Percentiles rank a stretch among this genome's conserved stretches.
Conservation (phyloP, 2,888 invertebrate genomes). For the Stegana nigrithorax region DNA sequence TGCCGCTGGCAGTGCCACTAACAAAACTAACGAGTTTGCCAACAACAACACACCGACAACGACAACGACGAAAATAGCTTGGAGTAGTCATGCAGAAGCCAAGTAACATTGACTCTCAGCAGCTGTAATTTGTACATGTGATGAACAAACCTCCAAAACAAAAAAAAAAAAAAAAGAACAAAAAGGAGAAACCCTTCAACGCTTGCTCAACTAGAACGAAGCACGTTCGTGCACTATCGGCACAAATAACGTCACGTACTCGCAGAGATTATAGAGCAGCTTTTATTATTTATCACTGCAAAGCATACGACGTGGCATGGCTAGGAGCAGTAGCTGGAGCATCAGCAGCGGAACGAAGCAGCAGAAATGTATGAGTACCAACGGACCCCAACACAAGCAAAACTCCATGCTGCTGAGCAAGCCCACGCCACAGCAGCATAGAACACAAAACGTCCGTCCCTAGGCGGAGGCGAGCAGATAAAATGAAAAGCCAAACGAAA, state of each 20-base stretch:
- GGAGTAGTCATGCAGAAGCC: constrained; percentile 49
- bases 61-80: constrained; percentile 30
- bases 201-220: constrained; percentile 37
- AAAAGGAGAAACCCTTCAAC: constrained; percentile 21
- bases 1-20: constrained; percentile 34
- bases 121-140: background rate
- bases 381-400: too few relatives aligned
- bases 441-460: too few relatives aligned
- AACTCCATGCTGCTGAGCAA: too few relatives aligned
- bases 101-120: constrained; percentile 38
- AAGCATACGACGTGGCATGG: too few relatives aligned
- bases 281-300: constrained; percentile 65
- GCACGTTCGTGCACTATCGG: constrained; percentile 65
- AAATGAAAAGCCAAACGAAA: background rate
- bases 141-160: too few relatives aligned
- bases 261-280: constrained; percentile 67
- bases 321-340: too few relatives aligned
- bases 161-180: background rate
- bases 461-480: too few relatives aligned
- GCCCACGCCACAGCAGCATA: too few relatives aligned
- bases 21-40: constrained; percentile 18
- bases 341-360: too few relatives aligned
- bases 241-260: constrained; percentile 68
- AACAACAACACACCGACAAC: constrained; percentile 24
- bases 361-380: too few relatives aligned